Base-by-base conservation (phyloP, 2,888 invertebrate species). In the Tetragonula carbonaria region DNA sequence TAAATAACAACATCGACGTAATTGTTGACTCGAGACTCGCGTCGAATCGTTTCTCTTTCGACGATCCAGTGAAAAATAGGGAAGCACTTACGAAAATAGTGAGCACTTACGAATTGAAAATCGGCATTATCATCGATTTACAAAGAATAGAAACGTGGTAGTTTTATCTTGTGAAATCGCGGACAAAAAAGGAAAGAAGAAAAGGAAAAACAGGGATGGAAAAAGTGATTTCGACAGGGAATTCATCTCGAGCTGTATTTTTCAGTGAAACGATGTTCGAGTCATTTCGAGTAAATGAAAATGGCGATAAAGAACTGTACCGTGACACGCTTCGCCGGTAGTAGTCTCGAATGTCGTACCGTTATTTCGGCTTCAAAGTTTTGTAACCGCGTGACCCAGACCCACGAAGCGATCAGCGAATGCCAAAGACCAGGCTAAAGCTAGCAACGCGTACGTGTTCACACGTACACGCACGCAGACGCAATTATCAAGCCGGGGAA, bases 331-430 rank as follows among this genome's bases (percentile, higher is more conserved):
- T 86, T 82, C 74, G 66, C 72, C 82, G 82, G 76, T 80, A 90
- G 91, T 90, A 92, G 89, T 89, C 89, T 76, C 78, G 90, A 89
- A 82, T 83, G 81, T 74, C 87, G 87, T 91, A 90, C 94, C 94
- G 94, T 94, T 94, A 94, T 93, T 94, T 93, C 88, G 93, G 89
- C 92, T 92, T 90, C 88, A 91, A 93, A 91, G 92, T 92, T 92
- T 91, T 91, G 92, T 94, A 93, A 92, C 93, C 94, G 93, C 93
- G 91, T 94, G 94, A 94, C 94, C 94, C 93, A 93, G 93, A 93
- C 93, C 92, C 88, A 79, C 70, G 85, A 78, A 78, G 84, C 84
- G 84, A 84, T 83, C 84, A 28, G 68, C 73, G 84, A 85, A 85
- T 85, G 79, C 85, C 85, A 84, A 85, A 85, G 65, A 81, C 80